Base-by-base conservation (phyloP, 2,797 vertebrate genomes). In the Rhinella marina region DNA sequence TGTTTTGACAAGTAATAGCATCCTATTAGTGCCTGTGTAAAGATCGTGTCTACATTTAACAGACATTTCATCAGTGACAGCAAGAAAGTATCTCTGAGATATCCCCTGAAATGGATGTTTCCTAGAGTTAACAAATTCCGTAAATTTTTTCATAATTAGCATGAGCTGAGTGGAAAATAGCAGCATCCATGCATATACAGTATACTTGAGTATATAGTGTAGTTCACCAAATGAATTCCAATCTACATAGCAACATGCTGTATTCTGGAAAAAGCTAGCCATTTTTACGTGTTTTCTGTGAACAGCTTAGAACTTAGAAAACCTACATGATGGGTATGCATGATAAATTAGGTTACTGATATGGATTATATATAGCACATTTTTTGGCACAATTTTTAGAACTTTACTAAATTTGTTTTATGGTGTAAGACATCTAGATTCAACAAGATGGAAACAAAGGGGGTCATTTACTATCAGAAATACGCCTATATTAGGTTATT, bases 1-100 rank as follows among this genome's bases (percentile, higher is more conserved):
- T 87, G 70, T 75, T 82, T 82, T 87, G 72, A 64, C 80, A 87
- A 79, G 64, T 57, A 70, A 48, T 79, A 70, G 85, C 62, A 80
- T 86, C 77, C 72, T 80, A 80, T 84, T 84, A 76, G 56, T 56
- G 16, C 48, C 68, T 17, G 21, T 50, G 82, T 61, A 70, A 83
- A 57, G 82, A 72, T 83, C 52, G 56, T 83, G 52, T 41, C 66
- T 83, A 17, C 66, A 32, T 83, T 83, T 72, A 72, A 83, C 82
- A 57, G 70, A 75, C 56, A 25, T 76, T 56, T 62, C 54, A 61
- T 84, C 56, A 84, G 29, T 84, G 54, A n/a, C 56, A 41, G 17
- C 52, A 73, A 41, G 25, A 48, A 84, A 72, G 70, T 84, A 50
- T 62, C 82, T 73, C 25, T 76, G 66, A 59, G 21, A 84, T n/a